Base-by-base conservation (phyloP, 2,888 invertebrate genomes). In the Colletes collaris region DNA sequence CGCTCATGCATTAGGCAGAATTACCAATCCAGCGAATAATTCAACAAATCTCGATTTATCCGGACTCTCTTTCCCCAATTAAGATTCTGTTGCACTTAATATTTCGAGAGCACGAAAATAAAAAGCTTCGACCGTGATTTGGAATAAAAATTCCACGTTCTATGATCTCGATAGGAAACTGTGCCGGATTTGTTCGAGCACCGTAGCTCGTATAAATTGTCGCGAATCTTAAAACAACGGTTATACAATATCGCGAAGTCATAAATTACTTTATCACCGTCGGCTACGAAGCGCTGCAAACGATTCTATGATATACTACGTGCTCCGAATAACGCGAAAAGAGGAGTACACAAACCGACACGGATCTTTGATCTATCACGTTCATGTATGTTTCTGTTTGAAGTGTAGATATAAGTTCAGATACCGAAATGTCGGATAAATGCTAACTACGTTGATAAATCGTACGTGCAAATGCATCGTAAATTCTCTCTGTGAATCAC, bases 401-500 rank as follows among this genome's bases (percentile, higher is more conserved):
- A 83, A 72, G 72, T 46, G 16, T n/a, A 70, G 72, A 78, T 76
- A 80, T 73, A 80, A 83, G 59, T 83, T 62, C 80, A 83, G 77
- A 74, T 73, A 76, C 63, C 80, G 56, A 56, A 58, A 50, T 27
- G 76, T n/a, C 79, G 46, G 76, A 83, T 82, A 82, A 83, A 82
- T 71, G 73, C 46, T 74, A 62, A 60, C 71, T 66, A 50, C 58
- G 5, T 55, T 80, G 83, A 83, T 67, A 50, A 77, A 83, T 74
- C 62, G 74, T 53, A 5, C 53, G 50, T 66, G 58, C 67, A 80
- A 83, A 78, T 75, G 72, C 75, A 3, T 52, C 68, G 67, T 83
- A 82, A 73, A 83, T 83, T 60, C 44, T 44, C 55, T 69, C 53
- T 55, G 37, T 44, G 65, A 40, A 56, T 74, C 64, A 62, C n/a